Percentiles rank a stretch among this genome's conserved stretches.
These are phyloP conservation scores for Zaprionus capensis DNA, from an alignment of 1,140 invertebrate genomes.

Conservation along the genomic window DNA sequence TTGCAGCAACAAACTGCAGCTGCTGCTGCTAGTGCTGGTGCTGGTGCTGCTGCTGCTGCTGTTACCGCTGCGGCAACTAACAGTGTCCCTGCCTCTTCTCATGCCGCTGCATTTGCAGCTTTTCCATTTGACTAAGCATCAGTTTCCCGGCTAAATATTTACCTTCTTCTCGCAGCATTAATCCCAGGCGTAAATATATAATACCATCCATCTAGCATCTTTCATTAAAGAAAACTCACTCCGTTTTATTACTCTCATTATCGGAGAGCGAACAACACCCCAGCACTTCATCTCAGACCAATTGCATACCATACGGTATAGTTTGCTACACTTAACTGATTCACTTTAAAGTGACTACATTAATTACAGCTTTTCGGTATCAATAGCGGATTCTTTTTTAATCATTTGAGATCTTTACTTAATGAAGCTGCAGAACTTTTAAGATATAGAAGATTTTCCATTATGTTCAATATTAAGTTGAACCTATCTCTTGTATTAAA, in stretches of 20 bases:
- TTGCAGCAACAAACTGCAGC: slow-evolving; percentile 81
- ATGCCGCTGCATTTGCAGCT: slow-evolving; percentile 29
- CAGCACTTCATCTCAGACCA: not conserved
- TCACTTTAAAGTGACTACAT: not conserved
- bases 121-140: slow-evolving; percentile 71
- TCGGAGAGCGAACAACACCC: not conserved
- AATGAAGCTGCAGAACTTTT: too few relatives aligned
- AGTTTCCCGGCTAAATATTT: slow-evolving; percentile 59
- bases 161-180: slow-evolving; percentile 20
- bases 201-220: slow-evolving; percentile 13
- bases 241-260: slow-evolving; percentile 5
- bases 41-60: slow-evolving; percentile 52
- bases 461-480: too few relatives aligned
- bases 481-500: too few relatives aligned
- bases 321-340: not conserved
- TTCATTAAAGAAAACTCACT: not conserved
- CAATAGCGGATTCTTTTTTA: not conserved
- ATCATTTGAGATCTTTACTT: too few relatives aligned
- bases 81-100: slow-evolving; percentile 20
- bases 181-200: slow-evolving; percentile 14
- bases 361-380: not conserved
- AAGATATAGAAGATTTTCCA: too few relatives aligned
- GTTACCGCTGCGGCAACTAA: slow-evolving; percentile 41
- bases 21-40: not conserved
- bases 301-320: not conserved